A percentile compares a stretch with the other conserved stretches of the same genome.
Evolutionary conservation across 1,140 invertebrate genomes (phyloP).

Genomic region (Lerema accius): DNA sequence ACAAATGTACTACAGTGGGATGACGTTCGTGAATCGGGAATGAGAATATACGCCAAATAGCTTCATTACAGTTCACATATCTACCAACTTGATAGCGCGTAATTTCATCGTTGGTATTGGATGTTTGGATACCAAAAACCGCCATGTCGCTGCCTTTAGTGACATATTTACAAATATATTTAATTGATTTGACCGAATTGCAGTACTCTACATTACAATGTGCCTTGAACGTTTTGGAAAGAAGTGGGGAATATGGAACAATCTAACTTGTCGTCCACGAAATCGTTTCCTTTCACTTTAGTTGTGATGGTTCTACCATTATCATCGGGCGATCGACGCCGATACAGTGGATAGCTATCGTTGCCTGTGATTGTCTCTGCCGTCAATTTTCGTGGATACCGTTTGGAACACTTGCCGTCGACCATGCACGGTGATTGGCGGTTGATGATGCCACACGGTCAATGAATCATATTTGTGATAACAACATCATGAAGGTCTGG

Average conservation of each 20-base stretch:
- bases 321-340: conserved; percentile 38
- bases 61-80: conserved; percentile 72
- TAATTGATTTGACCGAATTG: conserved; percentile 38
- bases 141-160: conserved; percentile 68
- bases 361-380: conserved; percentile 44
- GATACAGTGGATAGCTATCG: conserved; percentile 35
- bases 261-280: conserved; percentile 42
- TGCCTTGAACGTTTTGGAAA: conserved; percentile 42
- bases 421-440: conserved; percentile 77
- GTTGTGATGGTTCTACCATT: conserved; percentile 35
- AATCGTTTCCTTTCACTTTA: conserved; percentile 37
- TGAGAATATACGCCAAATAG: conserved; percentile 60
- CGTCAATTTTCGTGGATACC: conserved; percentile 44
- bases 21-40: conserved; percentile 71
- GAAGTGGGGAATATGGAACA: conserved; percentile 38
- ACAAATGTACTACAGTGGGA: conserved; percentile 56
- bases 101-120: conserved; percentile 57
- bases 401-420: conserved; percentile 77
- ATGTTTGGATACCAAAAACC: conserved; percentile 45
- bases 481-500: conserved; percentile 67
- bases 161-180: conserved; percentile 60
- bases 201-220: conserved; percentile 37
- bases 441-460: conserved; percentile 80
- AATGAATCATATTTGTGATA: conserved; percentile 81
- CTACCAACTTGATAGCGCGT: conserved; percentile 57